Percentiles rank a stretch among this genome's conserved stretches.
phyloP scores from a whole-genome alignment of 2,113 vertebrate species.

The Pantherophis guttatus region DNA sequence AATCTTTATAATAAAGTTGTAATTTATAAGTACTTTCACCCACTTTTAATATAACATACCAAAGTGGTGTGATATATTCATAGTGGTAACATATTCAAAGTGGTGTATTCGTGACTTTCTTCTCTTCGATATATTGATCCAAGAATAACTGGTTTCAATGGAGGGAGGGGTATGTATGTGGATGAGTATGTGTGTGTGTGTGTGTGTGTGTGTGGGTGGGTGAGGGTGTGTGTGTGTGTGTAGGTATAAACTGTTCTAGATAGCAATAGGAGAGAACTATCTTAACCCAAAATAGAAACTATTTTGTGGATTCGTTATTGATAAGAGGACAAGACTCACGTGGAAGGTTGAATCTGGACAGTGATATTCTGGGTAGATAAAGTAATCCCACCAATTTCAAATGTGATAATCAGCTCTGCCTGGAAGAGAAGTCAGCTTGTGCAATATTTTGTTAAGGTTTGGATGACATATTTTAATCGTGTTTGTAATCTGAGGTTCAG shows the following conservation, averaged over 20 bases:
- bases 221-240: neutral
- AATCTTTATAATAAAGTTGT: neutral
- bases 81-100: too few relatives aligned
- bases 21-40: neutral
- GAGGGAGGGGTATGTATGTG: neutral
- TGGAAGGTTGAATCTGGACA: conserved; percentile 79
- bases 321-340: conserved; percentile 74
- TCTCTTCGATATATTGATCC: neutral
- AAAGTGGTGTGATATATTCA: neutral
- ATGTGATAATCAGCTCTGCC: conserved; percentile 76
- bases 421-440: conserved; percentile 45
- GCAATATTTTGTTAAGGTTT: neutral
- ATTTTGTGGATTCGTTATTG: neutral
- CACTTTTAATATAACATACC: neutral
- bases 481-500: neutral
- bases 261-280: neutral
- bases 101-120: too few relatives aligned
- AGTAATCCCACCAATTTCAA: conserved; percentile 77
- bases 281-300: neutral
- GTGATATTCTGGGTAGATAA: conserved; percentile 76
- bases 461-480: neutral
- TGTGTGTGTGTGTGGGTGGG: neutral
- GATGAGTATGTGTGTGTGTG: neutral
- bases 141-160: neutral
- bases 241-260: neutral